Evolutionary conservation across 2,888 invertebrate species (phyloP).

Genomic region (Monopis laevigella): DNA sequence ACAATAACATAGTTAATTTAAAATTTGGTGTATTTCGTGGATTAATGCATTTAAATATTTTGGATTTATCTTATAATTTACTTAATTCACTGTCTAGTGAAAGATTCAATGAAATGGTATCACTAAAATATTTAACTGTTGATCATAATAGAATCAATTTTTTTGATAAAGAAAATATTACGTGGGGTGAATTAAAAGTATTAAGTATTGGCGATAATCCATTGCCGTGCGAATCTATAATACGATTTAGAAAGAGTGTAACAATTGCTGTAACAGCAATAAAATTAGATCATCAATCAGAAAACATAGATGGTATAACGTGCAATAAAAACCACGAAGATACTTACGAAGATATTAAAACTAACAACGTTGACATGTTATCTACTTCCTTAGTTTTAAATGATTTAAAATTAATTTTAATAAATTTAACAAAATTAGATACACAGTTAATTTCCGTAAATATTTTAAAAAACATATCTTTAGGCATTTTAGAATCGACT

Average conservation of each 20-base stretch:
- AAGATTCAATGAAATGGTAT: slow-evolving; percentile 33
- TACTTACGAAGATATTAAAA: not conserved
- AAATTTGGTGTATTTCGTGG: slow-evolving; percentile 40
- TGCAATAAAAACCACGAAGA: slow-evolving; percentile 21
- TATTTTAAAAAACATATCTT: too few relatives aligned
- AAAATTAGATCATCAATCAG: slow-evolving; percentile 24
- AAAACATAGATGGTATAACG: slow-evolving; percentile 29
- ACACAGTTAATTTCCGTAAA: too few relatives aligned
- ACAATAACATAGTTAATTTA: slow-evolving; percentile 31
- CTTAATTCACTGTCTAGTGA: slow-evolving; percentile 34
- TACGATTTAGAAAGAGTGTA: too few relatives aligned
- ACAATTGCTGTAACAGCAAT: slow-evolving; percentile 34
- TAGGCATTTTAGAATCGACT: too few relatives aligned
- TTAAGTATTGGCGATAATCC: slow-evolving; percentile 47
- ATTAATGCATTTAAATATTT: slow-evolving; percentile 26
- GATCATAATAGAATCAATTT: slow-evolving; percentile 37
- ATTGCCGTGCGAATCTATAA: slow-evolving; percentile 36
- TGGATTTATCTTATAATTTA: slow-evolving; percentile 41
- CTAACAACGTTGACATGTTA: not conserved
- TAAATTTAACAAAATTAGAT: not conserved
- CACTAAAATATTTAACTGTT: slow-evolving; percentile 30
- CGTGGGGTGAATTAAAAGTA: slow-evolving; percentile 25
- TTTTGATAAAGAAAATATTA: slow-evolving; percentile 31
- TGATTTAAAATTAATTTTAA: slow-evolving; percentile 8
- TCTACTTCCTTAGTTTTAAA: not conserved